These are phyloP conservation scores for Cryptocephalus primarius DNA, from an alignment of 2,888 invertebrate species.

Conservation along the genomic window DNA sequence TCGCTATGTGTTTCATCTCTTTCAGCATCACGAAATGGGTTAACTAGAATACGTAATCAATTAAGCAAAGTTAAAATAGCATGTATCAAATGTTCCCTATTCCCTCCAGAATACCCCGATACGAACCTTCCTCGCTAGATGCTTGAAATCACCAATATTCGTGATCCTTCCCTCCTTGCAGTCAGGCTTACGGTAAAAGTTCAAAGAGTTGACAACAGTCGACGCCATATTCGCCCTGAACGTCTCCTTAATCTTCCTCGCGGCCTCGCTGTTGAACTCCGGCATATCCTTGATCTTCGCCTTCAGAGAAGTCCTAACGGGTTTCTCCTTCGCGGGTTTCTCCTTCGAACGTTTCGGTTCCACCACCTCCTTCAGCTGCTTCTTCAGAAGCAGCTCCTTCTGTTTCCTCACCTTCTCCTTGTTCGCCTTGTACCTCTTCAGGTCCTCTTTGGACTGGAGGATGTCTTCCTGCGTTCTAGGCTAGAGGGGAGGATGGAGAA, in stretches of 20 bases:
- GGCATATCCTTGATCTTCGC: conserved; percentile 31
- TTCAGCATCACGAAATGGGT: conserved; percentile 94
- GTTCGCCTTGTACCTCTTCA: conserved; percentile 65
- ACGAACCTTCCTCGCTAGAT: conserved; percentile 79
- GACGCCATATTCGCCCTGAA: conserved; percentile 72
- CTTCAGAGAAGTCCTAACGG: conserved; percentile 22
- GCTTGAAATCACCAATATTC: conserved; percentile 86
- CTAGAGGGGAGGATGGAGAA: conserved; percentile 36
- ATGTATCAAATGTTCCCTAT: no score
- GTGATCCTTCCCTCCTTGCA: conserved; percentile 79
- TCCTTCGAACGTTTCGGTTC: conserved; percentile 12
- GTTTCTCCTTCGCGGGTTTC: conserved; percentile 18
- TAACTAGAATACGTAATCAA: conserved; percentile 48
- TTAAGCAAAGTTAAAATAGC: no score
- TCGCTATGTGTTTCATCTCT: conserved; percentile 84
- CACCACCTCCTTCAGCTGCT: conserved; percentile 16
- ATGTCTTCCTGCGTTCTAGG: conserved; percentile 74
- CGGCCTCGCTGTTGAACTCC: conserved; percentile 40
- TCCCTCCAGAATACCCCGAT: no score
- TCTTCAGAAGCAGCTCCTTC: conserved; percentile 43
- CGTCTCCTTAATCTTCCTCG: conserved; percentile 70
- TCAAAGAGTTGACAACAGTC: conserved; percentile 76
- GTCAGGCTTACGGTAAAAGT: conserved; percentile 76
- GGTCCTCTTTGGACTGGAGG: conserved; percentile 54
- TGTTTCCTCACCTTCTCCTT: conserved; percentile 66